These are phyloP conservation scores for Syngnathus rostellatus DNA, from an alignment of 2,797 vertebrate species.

Conservation along the genomic window DNA sequence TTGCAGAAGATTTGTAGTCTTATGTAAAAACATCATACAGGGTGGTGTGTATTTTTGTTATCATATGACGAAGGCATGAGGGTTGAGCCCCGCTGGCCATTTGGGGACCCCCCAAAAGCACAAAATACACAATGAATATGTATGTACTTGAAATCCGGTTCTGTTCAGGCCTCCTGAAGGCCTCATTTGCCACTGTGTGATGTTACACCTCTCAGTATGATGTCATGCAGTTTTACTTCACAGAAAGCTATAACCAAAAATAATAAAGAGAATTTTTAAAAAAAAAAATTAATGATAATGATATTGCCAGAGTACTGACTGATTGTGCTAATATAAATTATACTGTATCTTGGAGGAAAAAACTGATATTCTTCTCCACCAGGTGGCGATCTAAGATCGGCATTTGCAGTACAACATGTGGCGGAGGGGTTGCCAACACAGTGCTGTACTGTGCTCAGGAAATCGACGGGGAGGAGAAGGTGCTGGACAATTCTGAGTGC, in stretches of 20 bases:
- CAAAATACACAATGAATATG: no score
- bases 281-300: no score
- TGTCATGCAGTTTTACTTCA: background rate
- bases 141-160: no score
- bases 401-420: conserved; percentile 75
- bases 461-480: conserved; percentile 46
- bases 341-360: no score
- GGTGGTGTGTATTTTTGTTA: no score
- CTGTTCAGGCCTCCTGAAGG: no score
- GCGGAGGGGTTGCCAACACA: conserved; percentile 69
- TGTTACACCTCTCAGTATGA: background rate
- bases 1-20: background rate
- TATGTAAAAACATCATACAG: no score
- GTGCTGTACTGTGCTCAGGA: conserved; percentile 70
- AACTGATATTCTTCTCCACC: conserved; percentile 17
- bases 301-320: background rate
- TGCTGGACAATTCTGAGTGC: conserved; percentile 65
- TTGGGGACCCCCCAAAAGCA: no score
- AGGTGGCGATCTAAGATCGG: conserved; percentile 76
- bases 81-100: no score
- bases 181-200: no score
- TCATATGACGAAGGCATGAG: no score
- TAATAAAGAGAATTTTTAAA: no score
- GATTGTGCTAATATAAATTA: background rate
- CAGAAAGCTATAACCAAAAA: background rate